A percentile compares a stretch with the other conserved stretches of the same genome.
Conservation (phyloP, 2,113 vertebrate genomes). For the Alligator sinensis region DNA sequence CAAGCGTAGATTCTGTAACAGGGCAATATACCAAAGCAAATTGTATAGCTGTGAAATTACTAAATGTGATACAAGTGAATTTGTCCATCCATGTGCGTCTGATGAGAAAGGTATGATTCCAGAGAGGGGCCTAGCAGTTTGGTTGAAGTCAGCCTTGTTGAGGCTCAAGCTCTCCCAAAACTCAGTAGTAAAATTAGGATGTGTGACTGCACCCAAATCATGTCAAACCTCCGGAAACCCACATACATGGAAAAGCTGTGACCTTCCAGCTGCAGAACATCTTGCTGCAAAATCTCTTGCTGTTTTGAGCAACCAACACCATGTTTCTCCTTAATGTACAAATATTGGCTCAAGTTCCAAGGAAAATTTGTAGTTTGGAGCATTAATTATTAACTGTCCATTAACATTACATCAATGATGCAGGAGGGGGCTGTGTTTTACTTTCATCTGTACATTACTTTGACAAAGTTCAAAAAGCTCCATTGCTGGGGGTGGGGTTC, state of each 20-base stretch:
- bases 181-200: neutral
- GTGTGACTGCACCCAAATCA: neutral
- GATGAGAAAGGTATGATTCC: neutral
- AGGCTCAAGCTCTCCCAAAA: neutral
- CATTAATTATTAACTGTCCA: conserved; percentile 4
- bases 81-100: rapidly evolving
- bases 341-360: neutral
- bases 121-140: neutral
- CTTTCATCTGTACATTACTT: conserved; percentile 1
- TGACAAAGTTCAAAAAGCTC: conserved; percentile 32
- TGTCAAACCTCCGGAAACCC: neutral
- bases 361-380: neutral
- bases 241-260: neutral
- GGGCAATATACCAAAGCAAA: neutral
- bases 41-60: neutral
- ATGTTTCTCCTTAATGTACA: neutral
- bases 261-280: neutral
- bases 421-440: neutral
- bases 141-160: neutral
- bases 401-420: neutral
- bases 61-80: neutral
- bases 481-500: neutral
- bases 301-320: neutral
- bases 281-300: neutral
- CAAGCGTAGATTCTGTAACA: rapidly evolving